phyloP scores from a whole-genome alignment of 2,888 invertebrate species.

The Hirtodrosophila alboralis region DNA sequence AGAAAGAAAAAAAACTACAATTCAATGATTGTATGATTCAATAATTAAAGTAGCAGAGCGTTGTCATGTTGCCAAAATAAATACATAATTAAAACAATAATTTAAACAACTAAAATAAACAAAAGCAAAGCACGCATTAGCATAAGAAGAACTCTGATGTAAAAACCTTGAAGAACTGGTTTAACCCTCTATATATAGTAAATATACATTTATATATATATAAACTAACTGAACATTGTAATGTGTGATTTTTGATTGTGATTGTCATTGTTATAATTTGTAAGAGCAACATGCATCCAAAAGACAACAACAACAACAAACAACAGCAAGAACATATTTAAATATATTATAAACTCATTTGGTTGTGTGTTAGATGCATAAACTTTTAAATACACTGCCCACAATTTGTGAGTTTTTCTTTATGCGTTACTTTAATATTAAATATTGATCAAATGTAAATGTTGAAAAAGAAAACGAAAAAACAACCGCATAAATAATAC shows the following conservation, averaged over 20 bases:
- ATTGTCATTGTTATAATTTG: constrained; percentile 32
- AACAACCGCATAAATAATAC: constrained; percentile 20
- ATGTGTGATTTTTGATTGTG: constrained; percentile 43
- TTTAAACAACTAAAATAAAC: constrained; percentile 12
- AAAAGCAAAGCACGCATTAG: constrained; percentile 36
- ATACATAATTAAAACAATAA: constrained; percentile 22
- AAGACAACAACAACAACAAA: constrained; percentile 47
- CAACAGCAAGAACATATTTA: constrained; percentile 12
- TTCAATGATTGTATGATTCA: constrained; percentile 62
- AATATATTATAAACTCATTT: constrained; percentile 41
- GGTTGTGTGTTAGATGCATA: constrained; percentile 36
- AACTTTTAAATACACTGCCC: constrained; percentile 17
- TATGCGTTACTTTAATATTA: constrained; percentile 48
- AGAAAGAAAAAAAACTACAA: constrained; percentile 32
- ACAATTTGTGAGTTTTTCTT: constrained; percentile 19
- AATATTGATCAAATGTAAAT: constrained; percentile 38
- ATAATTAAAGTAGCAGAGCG: constrained; percentile 70
- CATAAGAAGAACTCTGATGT: constrained; percentile 35
- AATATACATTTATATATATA: constrained; percentile 23
- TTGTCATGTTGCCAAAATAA: constrained; percentile 46
- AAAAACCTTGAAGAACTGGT: constrained; percentile 41
- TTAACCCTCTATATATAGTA: constrained; percentile 15
- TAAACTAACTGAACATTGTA: constrained; percentile 16
- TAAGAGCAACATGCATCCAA: constrained; percentile 43
- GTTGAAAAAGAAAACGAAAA: constrained; percentile 12